These are phyloP conservation scores for Spea multiplicata DNA, from an alignment of 2,113 vertebrate species.

Conservation along the genomic window DNA sequence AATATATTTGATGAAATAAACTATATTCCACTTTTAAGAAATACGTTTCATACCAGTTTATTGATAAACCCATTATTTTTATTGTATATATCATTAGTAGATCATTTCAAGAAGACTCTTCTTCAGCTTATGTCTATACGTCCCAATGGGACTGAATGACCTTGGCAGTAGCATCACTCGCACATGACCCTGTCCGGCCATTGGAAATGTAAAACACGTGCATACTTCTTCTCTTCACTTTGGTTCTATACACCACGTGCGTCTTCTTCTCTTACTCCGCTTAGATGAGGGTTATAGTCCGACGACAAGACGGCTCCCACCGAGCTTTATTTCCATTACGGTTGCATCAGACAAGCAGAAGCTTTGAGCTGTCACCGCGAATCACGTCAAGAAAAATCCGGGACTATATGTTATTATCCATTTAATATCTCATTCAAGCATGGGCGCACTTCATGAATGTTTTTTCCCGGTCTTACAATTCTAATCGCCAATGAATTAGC, in stretches of 20 bases:
- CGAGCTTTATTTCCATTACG: not conserved
- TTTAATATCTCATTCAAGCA: conserved; percentile 20
- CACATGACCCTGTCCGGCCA: not conserved
- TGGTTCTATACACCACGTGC: no score
- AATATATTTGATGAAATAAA: no score
- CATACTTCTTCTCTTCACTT: not conserved
- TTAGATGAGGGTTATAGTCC: not conserved
- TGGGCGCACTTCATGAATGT: not conserved
- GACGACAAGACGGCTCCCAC: not conserved
- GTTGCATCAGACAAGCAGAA: conserved; percentile 4
- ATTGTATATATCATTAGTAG: no score
- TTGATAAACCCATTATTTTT: no score
- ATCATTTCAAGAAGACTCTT: no score
- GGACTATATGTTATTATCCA: conserved; percentile 4
- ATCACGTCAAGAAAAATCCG: conserved; percentile 3
- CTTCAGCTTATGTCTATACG: not conserved
- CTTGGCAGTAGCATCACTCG: not conserved
- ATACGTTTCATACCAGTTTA: no score
- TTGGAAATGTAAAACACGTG: not conserved
- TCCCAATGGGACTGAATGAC: not conserved
- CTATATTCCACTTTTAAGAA: no score
- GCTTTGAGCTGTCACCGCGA: not conserved
- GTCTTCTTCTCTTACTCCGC: not conserved
- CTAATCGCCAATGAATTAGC: conserved; percentile 6
- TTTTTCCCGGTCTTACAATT: not conserved